A percentile compares a stretch with the other conserved stretches of the same genome.
phyloP scores from a whole-genome alignment of 2,113 vertebrate genomes.

The Pelmatolapia mariae region DNA sequence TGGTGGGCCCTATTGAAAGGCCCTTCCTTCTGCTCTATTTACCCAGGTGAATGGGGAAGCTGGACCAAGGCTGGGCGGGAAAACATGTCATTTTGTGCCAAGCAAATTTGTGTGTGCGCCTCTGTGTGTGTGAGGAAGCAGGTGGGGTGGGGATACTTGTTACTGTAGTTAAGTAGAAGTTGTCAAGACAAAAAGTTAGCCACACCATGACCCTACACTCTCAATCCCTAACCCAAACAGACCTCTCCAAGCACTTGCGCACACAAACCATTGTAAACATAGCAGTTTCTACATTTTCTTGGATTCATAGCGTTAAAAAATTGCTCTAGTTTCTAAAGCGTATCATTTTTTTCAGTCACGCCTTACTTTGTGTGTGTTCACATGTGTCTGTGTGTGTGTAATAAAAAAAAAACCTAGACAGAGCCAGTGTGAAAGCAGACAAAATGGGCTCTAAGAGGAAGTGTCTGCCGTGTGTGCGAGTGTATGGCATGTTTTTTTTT shows the following conservation, averaged over 20 bases:
- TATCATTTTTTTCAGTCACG: neutral
- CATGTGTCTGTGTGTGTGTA: neutral
- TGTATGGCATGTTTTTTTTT: neutral
- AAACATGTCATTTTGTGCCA: slow-evolving; percentile 47
- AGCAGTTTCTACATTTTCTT: neutral
- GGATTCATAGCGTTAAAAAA: neutral
- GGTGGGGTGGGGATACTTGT: neutral
- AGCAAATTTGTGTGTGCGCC: neutral
- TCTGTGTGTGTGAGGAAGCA: neutral
- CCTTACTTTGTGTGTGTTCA: neutral
- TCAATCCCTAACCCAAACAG: neutral
- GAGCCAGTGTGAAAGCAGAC: slow-evolving; percentile 28
- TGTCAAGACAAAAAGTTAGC: slow-evolving; percentile 33
- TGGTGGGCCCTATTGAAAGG: slow-evolving; percentile 59
- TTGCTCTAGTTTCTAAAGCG: neutral
- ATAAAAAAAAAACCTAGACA: neutral
- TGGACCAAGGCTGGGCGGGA: slow-evolving; percentile 61
- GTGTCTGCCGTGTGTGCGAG: neutral
- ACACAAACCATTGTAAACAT: neutral
- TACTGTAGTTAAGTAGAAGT: slow-evolving; percentile 27
- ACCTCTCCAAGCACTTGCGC: neutral
- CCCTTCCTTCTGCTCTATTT: slow-evolving; percentile 79
- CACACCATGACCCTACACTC: neutral
- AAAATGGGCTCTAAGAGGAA: neutral
- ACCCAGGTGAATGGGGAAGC: slow-evolving; percentile 74